Base-by-base conservation (phyloP, 2,888 invertebrate species). In the Tortrix viridana region DNA sequence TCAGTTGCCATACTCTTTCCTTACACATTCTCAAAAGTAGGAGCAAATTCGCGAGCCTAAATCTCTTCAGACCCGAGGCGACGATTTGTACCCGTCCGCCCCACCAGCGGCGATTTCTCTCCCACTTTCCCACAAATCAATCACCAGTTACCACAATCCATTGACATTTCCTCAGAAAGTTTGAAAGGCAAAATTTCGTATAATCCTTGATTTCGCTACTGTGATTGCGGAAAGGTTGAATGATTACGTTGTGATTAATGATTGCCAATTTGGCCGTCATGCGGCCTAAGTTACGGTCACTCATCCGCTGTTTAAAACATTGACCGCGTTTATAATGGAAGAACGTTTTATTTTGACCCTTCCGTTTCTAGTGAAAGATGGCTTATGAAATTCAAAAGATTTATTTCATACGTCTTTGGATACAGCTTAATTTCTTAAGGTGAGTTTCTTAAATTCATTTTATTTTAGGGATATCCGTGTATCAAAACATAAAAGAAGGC, bases 81-180 rank as follows among this genome's bases (percentile, higher is more conserved):
- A 67, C 77, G 71, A 80, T 77, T 77, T 76, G 77, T 80, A 65
- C 64, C 57, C 71, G 72, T 74, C 41, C 74, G 61, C 46, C 41
- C 38, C 6, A 38, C 32, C 32, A 32, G 32, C 12, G 26, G 18
- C 38, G 46, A 70, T 75, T 74, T 73, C 72, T 73, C 72, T 70
- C 68, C 68, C 75, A 72, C 73, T 74, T 75, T 72, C 68, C 65
- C 64, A 65, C 62, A 72, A 76, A 82, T 84, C 79, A 75, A 78
- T 80, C 79, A 73, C 26, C 0, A 26, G 9, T 26, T n/a, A 26
- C 32, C 32, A 12, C 74, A 78, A 79, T 79, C 76, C 77, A 81
- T 79, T 85, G 84, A 79, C 81, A 80, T 82, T 78, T 81, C 74
- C 75, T 65, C 65, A 65, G 50, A 70, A 72, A 66, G 71, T 75